Evolutionary conservation across 2,888 invertebrate genomes (phyloP), one percentile per base, ranked within the genome.

Genomic region (Dasypogon diadema): DNA sequence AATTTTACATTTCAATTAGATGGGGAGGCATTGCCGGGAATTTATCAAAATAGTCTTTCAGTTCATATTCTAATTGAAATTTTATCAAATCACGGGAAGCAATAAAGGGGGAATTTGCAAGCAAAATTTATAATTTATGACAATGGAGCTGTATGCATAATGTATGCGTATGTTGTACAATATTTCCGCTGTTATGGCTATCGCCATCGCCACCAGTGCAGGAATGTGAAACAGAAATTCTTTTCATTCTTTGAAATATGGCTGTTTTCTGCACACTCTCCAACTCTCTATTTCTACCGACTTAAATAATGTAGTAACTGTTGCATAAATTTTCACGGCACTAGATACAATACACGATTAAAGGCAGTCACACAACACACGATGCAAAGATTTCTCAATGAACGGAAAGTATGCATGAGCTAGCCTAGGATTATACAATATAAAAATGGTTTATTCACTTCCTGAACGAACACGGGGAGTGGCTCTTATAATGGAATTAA

Each of bases 41-140:
- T 70, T 70, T 54, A 51, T 70, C 70, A 70, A 70, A 70, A 54
- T 70, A 70, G 70, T 70, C 70, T 70, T 54, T 70, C 54, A 37
- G 54, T 70, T 70, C 54, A 70, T 70, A 70, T 70, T 70, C 70
- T 70, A 70, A 70, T 70, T 70, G 70, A 70, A 70, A 70, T 70
- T 70, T 70, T 70, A 70, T 70, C 70, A 70, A 70, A 70, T 70
- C 70, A 70, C 42, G 70, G 70, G 54, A 70, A 54, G 54, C 30
- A 70, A 54, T 70, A 70, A 54, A 54, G 54, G 54, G 68, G 54
- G 54, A 68, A 70, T 70, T 70, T 54, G 70, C 70, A 54, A 70
- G 37, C 18, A 46, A 70, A n/a, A 70, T 70, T 70, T 30, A 70
- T 70, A 70, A 70, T 70, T 70, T 70, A 70, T 54, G 70, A 70